A percentile compares a stretch with the other conserved stretches of the same genome.
These are phyloP conservation scores for Sebastes jordani DNA, from an alignment of 2,797 vertebrate species.

Conservation along the genomic window DNA sequence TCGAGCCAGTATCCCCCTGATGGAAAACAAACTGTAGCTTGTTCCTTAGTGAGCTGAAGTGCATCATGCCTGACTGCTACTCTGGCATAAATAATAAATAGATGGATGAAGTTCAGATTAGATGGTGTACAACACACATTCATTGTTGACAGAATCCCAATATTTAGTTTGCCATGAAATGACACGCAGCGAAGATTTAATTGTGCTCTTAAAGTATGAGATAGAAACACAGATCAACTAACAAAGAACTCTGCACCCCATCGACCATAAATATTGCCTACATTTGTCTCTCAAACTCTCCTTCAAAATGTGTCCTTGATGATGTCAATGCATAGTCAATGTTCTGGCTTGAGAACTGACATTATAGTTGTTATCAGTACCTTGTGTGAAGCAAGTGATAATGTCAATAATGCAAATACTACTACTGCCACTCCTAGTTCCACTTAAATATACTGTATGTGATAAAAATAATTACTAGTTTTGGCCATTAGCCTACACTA, in stretches of 20 bases:
- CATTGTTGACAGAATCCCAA: neutral
- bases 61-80: neutral
- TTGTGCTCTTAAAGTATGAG: neutral
- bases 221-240: neutral
- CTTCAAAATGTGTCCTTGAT: neutral
- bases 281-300: neutral
- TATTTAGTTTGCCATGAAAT: neutral
- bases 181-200: neutral
- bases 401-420: neutral
- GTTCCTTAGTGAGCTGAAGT: slow-evolving; percentile 6
- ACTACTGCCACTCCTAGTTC: neutral
- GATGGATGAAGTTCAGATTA: neutral
- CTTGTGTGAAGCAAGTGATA: neutral
- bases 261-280: slow-evolving; percentile 1
- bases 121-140: neutral
- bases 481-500: neutral
- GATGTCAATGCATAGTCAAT: neutral
- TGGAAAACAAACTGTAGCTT: neutral
- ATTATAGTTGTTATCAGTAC: neutral
- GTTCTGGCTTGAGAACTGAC: neutral
- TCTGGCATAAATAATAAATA: neutral
- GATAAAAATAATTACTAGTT: neutral
- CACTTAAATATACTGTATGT: neutral
- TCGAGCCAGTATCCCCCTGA: neutral
- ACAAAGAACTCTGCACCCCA: neutral